Evolutionary conservation across 2,888 invertebrate genomes (phyloP).

Genomic region (Saturnia pavonia): DNA sequence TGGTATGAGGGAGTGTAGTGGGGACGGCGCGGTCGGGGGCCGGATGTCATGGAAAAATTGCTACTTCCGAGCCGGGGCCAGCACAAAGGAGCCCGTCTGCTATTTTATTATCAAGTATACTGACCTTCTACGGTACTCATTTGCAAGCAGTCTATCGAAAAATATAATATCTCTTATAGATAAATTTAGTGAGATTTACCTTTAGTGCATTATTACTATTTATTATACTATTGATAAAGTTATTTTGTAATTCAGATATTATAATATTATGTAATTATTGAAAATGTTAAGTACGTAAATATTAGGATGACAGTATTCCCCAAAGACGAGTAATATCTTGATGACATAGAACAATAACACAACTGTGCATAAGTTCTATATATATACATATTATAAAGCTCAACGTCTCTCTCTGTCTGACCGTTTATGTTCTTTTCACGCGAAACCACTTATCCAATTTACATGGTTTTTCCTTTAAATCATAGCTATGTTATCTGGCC

Average conservation of each 20-base stretch:
- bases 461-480: too few relatives aligned
- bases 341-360: too few relatives aligned
- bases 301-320: too few relatives aligned
- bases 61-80: conserved; percentile 67
- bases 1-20: conserved; percentile 40
- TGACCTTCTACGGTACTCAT: conserved; percentile 55
- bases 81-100: conserved; percentile 64
- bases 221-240: not conserved
- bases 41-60: conserved; percentile 76
- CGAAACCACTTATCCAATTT: too few relatives aligned
- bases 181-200: conserved; percentile 10
- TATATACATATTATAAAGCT: too few relatives aligned
- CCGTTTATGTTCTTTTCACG: too few relatives aligned
- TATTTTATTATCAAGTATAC: conserved; percentile 68
- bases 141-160: conserved; percentile 58
- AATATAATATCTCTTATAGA: conserved; percentile 48
- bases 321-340: too few relatives aligned
- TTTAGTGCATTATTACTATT: not conserved
- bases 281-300: too few relatives aligned
- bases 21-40: conserved; percentile 65
- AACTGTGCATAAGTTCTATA: too few relatives aligned
- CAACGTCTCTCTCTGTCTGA: too few relatives aligned
- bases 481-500: too few relatives aligned
- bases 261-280: too few relatives aligned
- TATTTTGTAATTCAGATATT: not conserved